Percentiles rank a stretch among this genome's conserved stretches.
Conservation (phyloP, 2,113 vertebrate genomes). For the Corythornis cristatus region DNA sequence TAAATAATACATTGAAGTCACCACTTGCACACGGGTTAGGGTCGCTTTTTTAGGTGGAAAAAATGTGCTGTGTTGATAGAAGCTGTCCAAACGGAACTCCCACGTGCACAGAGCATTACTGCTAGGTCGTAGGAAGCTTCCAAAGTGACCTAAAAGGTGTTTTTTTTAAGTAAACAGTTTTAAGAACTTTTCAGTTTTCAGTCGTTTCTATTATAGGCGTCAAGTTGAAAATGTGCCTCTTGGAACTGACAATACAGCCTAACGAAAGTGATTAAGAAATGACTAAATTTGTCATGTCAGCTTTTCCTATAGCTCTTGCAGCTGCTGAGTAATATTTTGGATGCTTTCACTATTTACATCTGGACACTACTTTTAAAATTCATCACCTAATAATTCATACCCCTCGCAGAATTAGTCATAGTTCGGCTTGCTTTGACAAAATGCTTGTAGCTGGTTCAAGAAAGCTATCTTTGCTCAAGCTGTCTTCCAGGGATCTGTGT, state of each 20-base stretch:
- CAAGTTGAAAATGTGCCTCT: conserved; percentile 73
- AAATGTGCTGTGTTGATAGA: conserved; percentile 41
- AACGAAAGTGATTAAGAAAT: conserved; percentile 78
- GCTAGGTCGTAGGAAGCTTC: conserved; percentile 42
- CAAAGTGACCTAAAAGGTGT: conserved; percentile 66
- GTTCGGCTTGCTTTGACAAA: conserved; percentile 69
- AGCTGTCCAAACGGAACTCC: conserved; percentile 10
- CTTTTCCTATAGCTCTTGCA: conserved; percentile 74
- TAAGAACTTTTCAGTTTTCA: conserved; percentile 69
- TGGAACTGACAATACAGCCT: conserved; percentile 75
- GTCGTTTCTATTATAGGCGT: conserved; percentile 68
- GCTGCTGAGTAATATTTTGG: conserved; percentile 80
- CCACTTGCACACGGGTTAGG: neutral
- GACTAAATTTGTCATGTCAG: conserved; percentile 77
- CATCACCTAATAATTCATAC: conserved; percentile 76
- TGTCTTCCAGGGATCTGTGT: conserved; percentile 29
- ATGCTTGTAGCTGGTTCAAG: conserved; percentile 18
- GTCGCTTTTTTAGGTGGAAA: conserved; percentile 8
- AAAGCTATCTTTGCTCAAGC: conserved; percentile 37
- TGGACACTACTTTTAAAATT: conserved; percentile 78
- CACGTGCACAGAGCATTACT: neutral
- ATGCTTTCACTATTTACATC: conserved; percentile 75
- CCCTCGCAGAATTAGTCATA: conserved; percentile 65
- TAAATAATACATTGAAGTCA: conserved; percentile 71
- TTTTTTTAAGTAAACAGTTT: conserved; percentile 65